Evolutionary conservation across 2,888 invertebrate species (phyloP), one percentile per base, ranked within the genome.

Genomic region (Amiota minor): DNA sequence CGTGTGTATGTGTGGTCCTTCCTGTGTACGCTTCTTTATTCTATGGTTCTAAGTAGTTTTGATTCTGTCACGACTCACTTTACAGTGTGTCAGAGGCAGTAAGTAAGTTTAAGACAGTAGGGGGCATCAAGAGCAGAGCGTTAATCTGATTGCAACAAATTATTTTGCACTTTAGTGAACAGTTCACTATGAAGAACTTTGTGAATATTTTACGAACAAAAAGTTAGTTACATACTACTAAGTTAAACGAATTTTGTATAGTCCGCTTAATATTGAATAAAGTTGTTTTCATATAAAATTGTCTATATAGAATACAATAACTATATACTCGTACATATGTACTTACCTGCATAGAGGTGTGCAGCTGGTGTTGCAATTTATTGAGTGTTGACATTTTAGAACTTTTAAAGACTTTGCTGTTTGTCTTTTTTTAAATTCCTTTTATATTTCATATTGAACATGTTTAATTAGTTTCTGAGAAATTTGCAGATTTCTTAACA

Each of bases 81-180:
- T 35, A 35, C 35, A 23, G n/a, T n/a, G n/a, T n/a, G n/a, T n/a
- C n/a, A n/a, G n/a, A n/a, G n/a, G n/a, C n/a, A n/a, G 23, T 6
- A 35, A 35, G 35, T 6, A 35, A 35, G 6, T 4, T 2, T 6
- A 2, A 35, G 35, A 6, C 0, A 8, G 35, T 2, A 59, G 10
- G 20, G n/a, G 53, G 53, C 53, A 9, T 20, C 59, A 4, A 9
- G 10, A 18, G 59, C 16, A 59, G 75, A 77, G 82, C 80, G 50
- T 23, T 83, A 83, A 83, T 85, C 83, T 85, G 83, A 83, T 85
- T 83, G 83, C 85, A 83, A 83, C 83, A 83, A 83, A 83, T 83
- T 83, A 83, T 83, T 83, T 83, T 83, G 85, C 85, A 83, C 83
- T 85, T 83, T 83, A 82, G 76, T 85, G 83, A 85, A 68, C 67